Conservation (phyloP, 2,797 vertebrate species). For the Mareca penelope region DNA sequence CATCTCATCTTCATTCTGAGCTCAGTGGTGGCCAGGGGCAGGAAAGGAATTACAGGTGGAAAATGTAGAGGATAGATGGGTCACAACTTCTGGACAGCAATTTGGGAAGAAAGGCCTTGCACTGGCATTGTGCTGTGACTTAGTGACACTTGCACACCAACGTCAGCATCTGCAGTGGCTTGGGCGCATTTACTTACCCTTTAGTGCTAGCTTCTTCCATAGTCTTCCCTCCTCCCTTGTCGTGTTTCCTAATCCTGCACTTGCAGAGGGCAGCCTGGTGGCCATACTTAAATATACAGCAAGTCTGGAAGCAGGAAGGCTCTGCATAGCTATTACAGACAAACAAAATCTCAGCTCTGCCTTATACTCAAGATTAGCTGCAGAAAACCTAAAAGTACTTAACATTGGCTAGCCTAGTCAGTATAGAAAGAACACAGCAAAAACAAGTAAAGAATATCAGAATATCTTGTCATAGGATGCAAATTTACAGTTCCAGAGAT, state of each 20-base stretch:
- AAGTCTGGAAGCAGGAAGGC: neutral
- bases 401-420: neutral
- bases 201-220: neutral
- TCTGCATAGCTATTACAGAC: neutral
- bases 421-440: neutral
- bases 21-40: neutral
- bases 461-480: accelerated
- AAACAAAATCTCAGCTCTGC: neutral
- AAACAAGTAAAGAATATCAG: neutral
- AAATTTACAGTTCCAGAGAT: neutral
- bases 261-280: neutral
- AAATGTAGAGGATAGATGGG: accelerated
- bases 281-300: accelerated
- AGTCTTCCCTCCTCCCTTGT: too few species aligned
- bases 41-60: neutral
- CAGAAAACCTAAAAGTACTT: neutral
- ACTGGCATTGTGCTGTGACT: accelerated
- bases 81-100: neutral
- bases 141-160: accelerated
- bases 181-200: accelerated
- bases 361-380: neutral
- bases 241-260: neutral
- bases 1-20: neutral
- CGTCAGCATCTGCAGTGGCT: accelerated
- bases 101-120: neutral